Base-by-base conservation (phyloP, 2,888 invertebrate species). In the Orchestes rusci region DNA sequence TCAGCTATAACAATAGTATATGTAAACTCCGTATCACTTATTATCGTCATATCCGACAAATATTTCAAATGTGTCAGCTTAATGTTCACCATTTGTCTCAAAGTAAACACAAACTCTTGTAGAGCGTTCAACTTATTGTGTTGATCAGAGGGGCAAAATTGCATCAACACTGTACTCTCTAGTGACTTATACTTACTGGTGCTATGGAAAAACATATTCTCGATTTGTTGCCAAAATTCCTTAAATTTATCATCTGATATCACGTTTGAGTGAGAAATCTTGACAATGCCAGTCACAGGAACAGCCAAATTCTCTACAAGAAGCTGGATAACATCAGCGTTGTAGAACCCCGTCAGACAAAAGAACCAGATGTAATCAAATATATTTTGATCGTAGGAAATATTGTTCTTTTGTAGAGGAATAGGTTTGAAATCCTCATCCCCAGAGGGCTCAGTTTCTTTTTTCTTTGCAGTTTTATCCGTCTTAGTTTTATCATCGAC, bases 51-150 rank as follows among this genome's bases (percentile, higher is more conserved):
- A 29, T 56, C 52, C 23, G 54, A 39, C 10, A 62, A 51, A 30
- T 60, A 62, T 34, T 55, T 51, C 13, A 60, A 45, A 46, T 62
- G 59, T 16, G 53, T 51, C 13, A 56, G 43, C 48, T 60, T 61
- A 8, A 61, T 47, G 33, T 60, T 56, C 10, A 54, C 47, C 19
- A 60, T 53, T 19, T 19, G 49, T 44, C 57, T 52, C 7, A 58
- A 33, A 10, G 50, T 44, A 27, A 52, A 49, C 13, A 59, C 27
- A 16, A 60, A 48, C 16, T 54, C 51, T 39, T 59, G 52, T 10
- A 58, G 48, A 23, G 39, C 41, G 5, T 49, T 37, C 12, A 40
- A 42, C 3, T 42, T 35, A 12, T 36, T n/a, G 13, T 36, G 29
- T 13, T 27, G 12, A 4, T 36, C 16, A 8, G 33, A 18, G 13